These are phyloP conservation scores for Acronicta psi DNA, from an alignment of 2,888 invertebrate genomes.

Conservation along the genomic window DNA sequence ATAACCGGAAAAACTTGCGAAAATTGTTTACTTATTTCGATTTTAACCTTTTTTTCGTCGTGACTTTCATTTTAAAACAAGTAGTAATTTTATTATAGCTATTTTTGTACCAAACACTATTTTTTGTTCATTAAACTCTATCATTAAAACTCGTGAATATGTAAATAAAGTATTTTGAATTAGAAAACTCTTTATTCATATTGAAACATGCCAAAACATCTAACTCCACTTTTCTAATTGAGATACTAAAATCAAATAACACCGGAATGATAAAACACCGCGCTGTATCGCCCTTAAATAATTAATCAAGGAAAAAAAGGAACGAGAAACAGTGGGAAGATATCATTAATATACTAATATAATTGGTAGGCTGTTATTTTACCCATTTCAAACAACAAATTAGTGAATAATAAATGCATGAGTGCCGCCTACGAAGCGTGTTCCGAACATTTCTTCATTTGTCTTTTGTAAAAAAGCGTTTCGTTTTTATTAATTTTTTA, in stretches of 20 bases:
- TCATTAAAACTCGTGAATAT: no score
- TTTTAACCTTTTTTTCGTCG: no score
- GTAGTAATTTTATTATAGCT: no score
- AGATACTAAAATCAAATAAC: conserved; percentile 42
- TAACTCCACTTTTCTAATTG: conserved; percentile 27
- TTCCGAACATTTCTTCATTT: conserved; percentile 82
- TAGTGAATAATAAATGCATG: conserved; percentile 87
- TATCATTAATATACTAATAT: conserved; percentile 87
- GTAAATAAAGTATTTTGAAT: no score
- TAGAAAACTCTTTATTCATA: not conserved
- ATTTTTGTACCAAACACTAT: no score
- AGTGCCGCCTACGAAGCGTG: conserved; percentile 78
- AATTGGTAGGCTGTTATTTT: conserved; percentile 85
- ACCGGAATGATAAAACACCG: conserved; percentile 27
- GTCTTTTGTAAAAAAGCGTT: conserved; percentile 71
- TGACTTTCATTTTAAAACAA: no score
- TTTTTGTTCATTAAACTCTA: no score
- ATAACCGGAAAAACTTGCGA: no score
- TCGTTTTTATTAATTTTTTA: conserved; percentile 62
- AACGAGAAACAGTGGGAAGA: conserved; percentile 73
- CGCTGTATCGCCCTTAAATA: conserved; percentile 49
- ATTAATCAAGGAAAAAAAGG: conserved; percentile 59
- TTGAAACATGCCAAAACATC: not conserved
- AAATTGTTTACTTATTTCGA: no score
- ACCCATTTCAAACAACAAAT: conserved; percentile 85